A percentile compares a stretch with the other conserved stretches of the same genome.
Conservation (phyloP, 2,888 invertebrate genomes). For the Heliconius cydno region DNA sequence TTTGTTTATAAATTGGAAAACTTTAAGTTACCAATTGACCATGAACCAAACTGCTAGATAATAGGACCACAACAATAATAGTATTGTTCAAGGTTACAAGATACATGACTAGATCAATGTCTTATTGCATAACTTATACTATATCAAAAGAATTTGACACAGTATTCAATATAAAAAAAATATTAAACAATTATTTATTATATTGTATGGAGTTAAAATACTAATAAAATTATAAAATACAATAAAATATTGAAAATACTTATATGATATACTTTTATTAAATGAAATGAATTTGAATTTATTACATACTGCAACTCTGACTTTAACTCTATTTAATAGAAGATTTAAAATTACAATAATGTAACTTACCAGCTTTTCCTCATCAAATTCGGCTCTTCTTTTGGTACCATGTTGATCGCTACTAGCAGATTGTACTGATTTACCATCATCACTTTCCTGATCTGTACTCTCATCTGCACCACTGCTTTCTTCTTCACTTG, state of each 20-base stretch:
- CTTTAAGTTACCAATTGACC: slow-evolving; percentile 24
- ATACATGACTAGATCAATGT: slow-evolving; percentile 9
- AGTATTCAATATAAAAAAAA: not conserved
- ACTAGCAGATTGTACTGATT: slow-evolving; percentile 63
- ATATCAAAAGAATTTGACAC: not conserved
- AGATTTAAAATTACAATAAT: not conserved
- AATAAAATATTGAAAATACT: not conserved
- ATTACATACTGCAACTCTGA: not conserved
- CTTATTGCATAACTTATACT: not conserved
- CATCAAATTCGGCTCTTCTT: slow-evolving; percentile 67
- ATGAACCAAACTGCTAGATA: slow-evolving; percentile 19
- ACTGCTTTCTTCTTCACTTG: slow-evolving; percentile 69
- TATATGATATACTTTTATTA: not conserved
- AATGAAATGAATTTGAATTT: not conserved
- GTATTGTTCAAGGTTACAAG: not conserved
- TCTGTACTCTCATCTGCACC: slow-evolving; percentile 64
- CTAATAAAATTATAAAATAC: no score
- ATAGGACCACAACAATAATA: slow-evolving; percentile 24
- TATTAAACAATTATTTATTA: not conserved
- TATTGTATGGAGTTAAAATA: no score
- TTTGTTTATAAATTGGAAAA: not conserved
- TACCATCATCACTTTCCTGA: slow-evolving; percentile 74
- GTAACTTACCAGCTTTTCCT: slow-evolving; percentile 75
- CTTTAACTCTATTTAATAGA: not conserved
- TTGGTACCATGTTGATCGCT: slow-evolving; percentile 70